Conservation (phyloP, 2,888 invertebrate genomes). For the Stenchaetothrips biformis region DNA sequence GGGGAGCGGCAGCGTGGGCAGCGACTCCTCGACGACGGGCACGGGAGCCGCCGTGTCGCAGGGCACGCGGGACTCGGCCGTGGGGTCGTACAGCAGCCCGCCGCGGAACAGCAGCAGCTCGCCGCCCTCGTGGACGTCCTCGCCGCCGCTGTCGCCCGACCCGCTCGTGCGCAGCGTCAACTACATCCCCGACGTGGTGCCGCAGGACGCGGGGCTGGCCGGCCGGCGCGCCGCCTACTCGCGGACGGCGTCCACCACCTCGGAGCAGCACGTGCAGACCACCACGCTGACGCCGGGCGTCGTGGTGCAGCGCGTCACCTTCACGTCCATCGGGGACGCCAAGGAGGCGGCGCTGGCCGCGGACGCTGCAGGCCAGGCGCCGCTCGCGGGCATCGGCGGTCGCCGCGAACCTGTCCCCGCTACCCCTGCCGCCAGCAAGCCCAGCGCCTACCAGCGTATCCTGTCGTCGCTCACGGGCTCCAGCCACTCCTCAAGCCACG, state of each 20-base stretch:
- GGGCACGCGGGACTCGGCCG: slow-evolving; percentile 53
- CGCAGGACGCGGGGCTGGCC: neutral
- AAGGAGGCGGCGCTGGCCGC: neutral
- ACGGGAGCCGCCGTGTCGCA: neutral
- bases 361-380: neutral
- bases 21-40: slow-evolving; percentile 40
- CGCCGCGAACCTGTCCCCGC: slow-evolving; percentile 45
- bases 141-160: slow-evolving; percentile 56
- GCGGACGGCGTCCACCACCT: slow-evolving; percentile 6
- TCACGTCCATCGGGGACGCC: slow-evolving; percentile 17
- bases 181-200: slow-evolving; percentile 48
- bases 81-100: slow-evolving; percentile 58
- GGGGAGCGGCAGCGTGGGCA: slow-evolving; percentile 51
- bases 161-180: slow-evolving; percentile 52
- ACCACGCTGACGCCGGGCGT: slow-evolving; percentile 8
- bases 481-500: slow-evolving; percentile 36
- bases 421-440: slow-evolving; percentile 46
- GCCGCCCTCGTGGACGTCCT: slow-evolving; percentile 56
- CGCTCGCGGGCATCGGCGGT: slow-evolving; percentile 37
- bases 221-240: slow-evolving; percentile 1
- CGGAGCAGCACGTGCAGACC: slow-evolving; percentile 22
- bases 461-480: neutral
- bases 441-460: slow-evolving; percentile 38
- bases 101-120: slow-evolving; percentile 49
- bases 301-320: slow-evolving; percentile 13